Conservation (phyloP, 2,888 invertebrate species). For the Epinotia nisella region DNA sequence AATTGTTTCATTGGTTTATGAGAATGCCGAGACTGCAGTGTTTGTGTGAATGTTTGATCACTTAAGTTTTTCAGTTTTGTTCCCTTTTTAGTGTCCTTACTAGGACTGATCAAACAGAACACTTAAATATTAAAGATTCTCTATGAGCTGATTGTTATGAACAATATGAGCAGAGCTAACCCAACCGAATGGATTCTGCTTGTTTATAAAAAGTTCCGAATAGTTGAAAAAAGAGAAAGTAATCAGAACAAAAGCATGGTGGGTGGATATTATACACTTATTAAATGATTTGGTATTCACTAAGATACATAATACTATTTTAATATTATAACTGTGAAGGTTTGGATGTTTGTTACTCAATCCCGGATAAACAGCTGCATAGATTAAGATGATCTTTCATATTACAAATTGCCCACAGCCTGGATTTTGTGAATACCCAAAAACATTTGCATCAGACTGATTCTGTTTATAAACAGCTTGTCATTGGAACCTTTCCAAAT, state of each 20-base stretch:
- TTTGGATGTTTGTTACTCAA: background rate
- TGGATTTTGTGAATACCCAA: background rate
- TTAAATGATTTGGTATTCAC: too few relatives aligned
- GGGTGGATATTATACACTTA: too few relatives aligned
- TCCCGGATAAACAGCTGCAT: background rate
- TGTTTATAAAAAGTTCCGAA: too few relatives aligned
- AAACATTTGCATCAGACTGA: background rate
- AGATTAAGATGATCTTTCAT: background rate
- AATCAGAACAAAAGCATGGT: too few relatives aligned
- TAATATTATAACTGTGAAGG: background rate
- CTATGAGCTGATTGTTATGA: too few relatives aligned
- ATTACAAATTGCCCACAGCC: too few relatives aligned
- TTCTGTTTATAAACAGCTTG: slow-evolving; percentile 28
- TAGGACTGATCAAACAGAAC: background rate
- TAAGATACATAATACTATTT: background rate
- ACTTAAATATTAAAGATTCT: too few relatives aligned
- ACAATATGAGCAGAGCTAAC: background rate
- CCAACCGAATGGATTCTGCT: background rate
- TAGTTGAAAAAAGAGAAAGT: background rate
- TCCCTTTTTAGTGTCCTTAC: background rate
- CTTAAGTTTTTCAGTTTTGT: too few relatives aligned
- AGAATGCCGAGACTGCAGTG: background rate
- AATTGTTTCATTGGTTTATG: background rate
- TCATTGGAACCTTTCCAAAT: slow-evolving; percentile 25
- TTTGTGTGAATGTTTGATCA: background rate